Evolutionary conservation across 2,113 vertebrate species (phyloP).

Genomic region (Hippocampus comes): DNA sequence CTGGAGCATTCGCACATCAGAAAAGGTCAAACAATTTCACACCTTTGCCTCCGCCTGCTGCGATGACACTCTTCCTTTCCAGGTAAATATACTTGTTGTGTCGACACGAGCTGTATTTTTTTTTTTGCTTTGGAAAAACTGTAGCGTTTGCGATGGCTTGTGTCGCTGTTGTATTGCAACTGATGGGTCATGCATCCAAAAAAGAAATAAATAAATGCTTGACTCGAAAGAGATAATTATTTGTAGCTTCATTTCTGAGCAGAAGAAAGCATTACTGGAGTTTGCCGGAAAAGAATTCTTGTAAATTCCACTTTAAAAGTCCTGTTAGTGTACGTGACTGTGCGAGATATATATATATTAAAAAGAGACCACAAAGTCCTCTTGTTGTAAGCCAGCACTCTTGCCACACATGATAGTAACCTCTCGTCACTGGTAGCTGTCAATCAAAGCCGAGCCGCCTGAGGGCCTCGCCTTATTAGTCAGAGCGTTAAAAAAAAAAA

Average conservation of each 20-base stretch:
- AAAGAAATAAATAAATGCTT: background rate
- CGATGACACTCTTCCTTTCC: background rate
- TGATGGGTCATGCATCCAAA: background rate
- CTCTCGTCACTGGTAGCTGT: constrained; percentile 42
- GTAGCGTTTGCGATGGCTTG: background rate
- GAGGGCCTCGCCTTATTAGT: constrained; percentile 49
- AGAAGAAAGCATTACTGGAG: background rate
- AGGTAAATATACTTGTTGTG: background rate
- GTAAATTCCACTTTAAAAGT: background rate
- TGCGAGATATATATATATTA: no score
- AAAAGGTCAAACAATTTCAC: constrained; percentile 6
- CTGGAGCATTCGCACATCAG: constrained; percentile 3
- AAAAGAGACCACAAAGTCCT: background rate
- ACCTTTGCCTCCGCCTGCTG: background rate
- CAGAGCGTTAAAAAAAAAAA: constrained; percentile 11
- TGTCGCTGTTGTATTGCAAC: background rate
- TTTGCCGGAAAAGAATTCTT: background rate
- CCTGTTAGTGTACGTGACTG: background rate
- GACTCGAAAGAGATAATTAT: background rate
- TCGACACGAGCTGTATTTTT: background rate
- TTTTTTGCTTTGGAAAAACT: background rate
- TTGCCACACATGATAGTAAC: constrained; percentile 26
- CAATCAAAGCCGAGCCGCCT: constrained; percentile 39
- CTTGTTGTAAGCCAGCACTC: constrained; percentile 30
- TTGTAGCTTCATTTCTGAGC: background rate